Base-by-base conservation (phyloP, 2,888 invertebrate species). In the Ectemnius lituratus region DNA sequence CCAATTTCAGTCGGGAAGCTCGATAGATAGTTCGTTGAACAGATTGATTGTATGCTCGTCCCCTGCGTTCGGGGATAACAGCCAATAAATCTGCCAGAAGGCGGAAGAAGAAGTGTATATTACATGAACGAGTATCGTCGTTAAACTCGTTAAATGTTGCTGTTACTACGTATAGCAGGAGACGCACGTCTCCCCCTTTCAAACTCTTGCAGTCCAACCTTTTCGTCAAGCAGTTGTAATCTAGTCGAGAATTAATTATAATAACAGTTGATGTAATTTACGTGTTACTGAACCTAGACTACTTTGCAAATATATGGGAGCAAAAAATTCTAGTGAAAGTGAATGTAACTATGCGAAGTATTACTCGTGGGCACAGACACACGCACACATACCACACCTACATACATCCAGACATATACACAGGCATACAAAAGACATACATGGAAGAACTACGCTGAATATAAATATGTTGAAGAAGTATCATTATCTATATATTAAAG, bases 11-110 rank as follows among this genome's bases (percentile, higher is more conserved):
- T 18, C 57, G 27, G 16, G 28, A 37, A n/a, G 37, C 18, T 56
- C 62, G 47, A 68, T 27, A 62, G 66, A 60, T 63, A 66, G 49
- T 68, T 49, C 62, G 68, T 76, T 63, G 77, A 72, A 77, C 59
- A 37, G 16, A 23, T 70, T 61, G 20, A 13, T 49, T 27, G 61
- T 16, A 56, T 18, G 18, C 47, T 59, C 61, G 27, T 37, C 37
- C 37, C 37, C 37, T 37, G 37, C 13, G 45, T 45, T n/a, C 27
- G 46, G 11, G 20, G 57, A 16, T 14, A 8, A 49, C 20, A n/a
- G 58, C 58, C 57, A 46, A 62, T 62, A 62, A 28, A 60, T 28
- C 14, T 45, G 37, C n/a, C 27, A 62, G 16, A 45, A 18, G 16
- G 20, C 20, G 58, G 20, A 16, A 52, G 52, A 16, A 14, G 52